A percentile compares a stretch with the other conserved stretches of the same genome.
Conservation (phyloP, 2,888 invertebrate genomes). For the Branchellion lobata region DNA sequence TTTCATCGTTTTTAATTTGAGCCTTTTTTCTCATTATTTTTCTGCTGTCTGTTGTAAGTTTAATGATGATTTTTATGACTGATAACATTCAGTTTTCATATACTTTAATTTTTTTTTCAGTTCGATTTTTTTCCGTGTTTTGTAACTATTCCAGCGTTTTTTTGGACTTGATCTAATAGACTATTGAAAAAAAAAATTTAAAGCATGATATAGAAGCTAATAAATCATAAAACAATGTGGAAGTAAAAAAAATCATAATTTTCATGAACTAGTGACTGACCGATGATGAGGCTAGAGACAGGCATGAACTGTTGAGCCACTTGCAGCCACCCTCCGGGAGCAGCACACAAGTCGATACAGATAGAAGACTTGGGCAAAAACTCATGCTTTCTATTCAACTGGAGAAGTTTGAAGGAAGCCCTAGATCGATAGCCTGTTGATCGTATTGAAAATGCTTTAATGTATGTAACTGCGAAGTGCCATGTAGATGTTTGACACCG, state of each 20-base stretch:
- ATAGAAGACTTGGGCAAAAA: constrained; percentile 93
- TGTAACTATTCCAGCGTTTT: no score
- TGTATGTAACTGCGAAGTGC: not conserved
- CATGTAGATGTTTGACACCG: not conserved
- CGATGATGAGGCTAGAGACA: constrained; percentile 86
- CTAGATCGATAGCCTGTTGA: constrained; percentile 87
- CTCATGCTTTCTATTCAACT: constrained; percentile 92
- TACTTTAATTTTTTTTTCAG: no score
- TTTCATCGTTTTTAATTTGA: no score
- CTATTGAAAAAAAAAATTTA: no score
- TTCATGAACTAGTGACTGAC: constrained; percentile 55
- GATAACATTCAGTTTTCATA: no score
- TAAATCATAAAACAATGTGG: no score
- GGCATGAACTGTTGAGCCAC: constrained; percentile 98
- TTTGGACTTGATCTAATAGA: no score
- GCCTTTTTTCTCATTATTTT: no score
- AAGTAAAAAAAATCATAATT: no score
- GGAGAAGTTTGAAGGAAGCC: constrained; percentile 98
- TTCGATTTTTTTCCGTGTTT: no score
- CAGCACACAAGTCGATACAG: constrained; percentile 95
- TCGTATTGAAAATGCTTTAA: not conserved
- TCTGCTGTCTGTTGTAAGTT: not conserved
- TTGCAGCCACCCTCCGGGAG: constrained; percentile 98
- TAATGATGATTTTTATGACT: no score
- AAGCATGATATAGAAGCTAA: no score